A percentile compares a stretch with the other conserved stretches of the same genome.
These are phyloP conservation scores for Tenebrio molitor DNA, from an alignment of 1,140 invertebrate genomes.

Conservation along the genomic window DNA sequence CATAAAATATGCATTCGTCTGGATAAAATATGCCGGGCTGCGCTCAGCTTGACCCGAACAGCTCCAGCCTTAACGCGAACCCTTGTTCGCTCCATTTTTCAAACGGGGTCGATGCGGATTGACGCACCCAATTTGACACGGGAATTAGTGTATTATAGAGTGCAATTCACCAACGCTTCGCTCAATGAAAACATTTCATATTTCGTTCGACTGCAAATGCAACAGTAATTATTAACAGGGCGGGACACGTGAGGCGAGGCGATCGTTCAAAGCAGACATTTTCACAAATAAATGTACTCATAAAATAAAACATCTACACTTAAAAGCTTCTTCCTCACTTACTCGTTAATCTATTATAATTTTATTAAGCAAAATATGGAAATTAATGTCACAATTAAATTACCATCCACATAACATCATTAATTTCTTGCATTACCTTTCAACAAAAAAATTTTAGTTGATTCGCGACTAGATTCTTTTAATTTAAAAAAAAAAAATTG, in stretches of 20 bases:
- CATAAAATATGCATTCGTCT: constrained; percentile 5
- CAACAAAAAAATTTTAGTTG: no score
- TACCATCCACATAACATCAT: no score
- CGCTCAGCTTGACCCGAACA: not conserved
- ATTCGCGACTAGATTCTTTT: no score
- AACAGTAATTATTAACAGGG: not conserved
- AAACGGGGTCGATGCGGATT: not conserved
- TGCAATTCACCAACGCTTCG: not conserved
- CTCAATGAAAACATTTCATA: not conserved
- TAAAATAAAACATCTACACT: no score
- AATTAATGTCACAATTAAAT: no score
- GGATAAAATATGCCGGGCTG: not conserved
- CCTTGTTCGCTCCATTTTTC: not conserved
- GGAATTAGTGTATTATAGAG: not conserved
- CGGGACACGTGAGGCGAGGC: not conserved
- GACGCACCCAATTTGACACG: not conserved
- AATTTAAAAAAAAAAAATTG: no score
- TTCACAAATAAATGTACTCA: no score
- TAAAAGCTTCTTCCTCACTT: no score
- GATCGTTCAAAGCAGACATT: no score
- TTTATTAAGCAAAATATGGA: no score
- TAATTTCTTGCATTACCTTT: no score
- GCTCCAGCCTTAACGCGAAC: not conserved
- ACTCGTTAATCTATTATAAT: no score
- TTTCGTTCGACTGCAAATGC: not conserved